phyloP scores from a whole-genome alignment of 2,888 invertebrate species.

The Hydraecia micacea region DNA sequence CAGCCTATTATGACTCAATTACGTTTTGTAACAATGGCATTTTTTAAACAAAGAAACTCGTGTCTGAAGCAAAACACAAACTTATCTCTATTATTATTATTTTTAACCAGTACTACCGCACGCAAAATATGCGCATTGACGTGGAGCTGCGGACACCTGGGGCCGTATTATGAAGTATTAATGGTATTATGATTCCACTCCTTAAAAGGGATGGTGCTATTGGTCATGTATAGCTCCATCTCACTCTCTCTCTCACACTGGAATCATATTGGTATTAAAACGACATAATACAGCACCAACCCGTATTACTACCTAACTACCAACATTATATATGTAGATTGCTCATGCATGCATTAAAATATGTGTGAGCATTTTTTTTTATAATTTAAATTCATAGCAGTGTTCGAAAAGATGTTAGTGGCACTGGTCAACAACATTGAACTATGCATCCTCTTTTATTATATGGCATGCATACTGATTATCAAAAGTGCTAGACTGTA shows the following conservation, averaged over 20 bases:
- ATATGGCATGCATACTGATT: constrained; percentile 29
- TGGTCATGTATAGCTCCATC: too few species aligned
- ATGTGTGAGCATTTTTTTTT: background rate
- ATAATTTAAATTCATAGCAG: constrained; percentile 9
- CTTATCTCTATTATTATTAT: background rate
- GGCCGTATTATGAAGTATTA: too few species aligned
- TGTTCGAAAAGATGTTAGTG: constrained; percentile 14
- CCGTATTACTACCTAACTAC: background rate
- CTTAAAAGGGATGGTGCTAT: too few species aligned
- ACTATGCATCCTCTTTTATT: constrained; percentile 7
- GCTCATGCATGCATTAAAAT: background rate
- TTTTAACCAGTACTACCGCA: too few species aligned
- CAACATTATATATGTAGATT: background rate
- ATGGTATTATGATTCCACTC: too few species aligned
- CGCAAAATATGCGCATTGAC: too few species aligned
- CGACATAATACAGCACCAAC: too few species aligned
- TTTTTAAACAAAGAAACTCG: constrained; percentile 13
- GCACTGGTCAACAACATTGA: constrained; percentile 31
- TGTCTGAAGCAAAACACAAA: background rate
- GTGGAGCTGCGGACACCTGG: too few species aligned
- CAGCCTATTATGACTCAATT: background rate
- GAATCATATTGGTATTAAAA: too few species aligned
- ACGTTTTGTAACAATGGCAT: constrained; percentile 3
- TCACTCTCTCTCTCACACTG: too few species aligned
- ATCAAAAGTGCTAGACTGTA: constrained; percentile 12